phyloP scores from a whole-genome alignment of 1,140 invertebrate genomes.

The Drosophila nigrodunni region DNA sequence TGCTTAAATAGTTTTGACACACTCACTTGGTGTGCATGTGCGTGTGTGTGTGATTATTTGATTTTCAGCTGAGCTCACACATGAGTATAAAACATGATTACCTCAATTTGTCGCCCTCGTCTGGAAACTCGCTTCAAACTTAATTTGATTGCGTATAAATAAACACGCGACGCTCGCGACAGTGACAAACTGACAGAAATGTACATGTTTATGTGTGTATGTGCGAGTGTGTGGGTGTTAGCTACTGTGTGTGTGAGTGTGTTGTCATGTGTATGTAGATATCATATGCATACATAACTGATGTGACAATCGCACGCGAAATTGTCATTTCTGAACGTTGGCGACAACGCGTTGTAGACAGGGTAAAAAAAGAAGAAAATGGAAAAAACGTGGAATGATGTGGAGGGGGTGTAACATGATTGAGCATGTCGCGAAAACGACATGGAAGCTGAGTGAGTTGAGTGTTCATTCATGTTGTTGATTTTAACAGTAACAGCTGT shows the following conservation, averaged over 20 bases:
- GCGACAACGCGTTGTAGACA: slow-evolving; percentile 6
- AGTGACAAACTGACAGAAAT: slow-evolving; percentile 76
- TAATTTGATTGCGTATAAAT: slow-evolving; percentile 82
- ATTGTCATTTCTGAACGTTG: slow-evolving; percentile 67
- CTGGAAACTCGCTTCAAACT: slow-evolving; percentile 69
- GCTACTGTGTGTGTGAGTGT: neutral
- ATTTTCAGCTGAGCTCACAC: slow-evolving; percentile 50
- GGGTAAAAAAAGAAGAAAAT: too few species aligned
- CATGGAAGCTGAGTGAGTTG: slow-evolving; percentile 76
- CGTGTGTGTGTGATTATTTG: slow-evolving; percentile 41
- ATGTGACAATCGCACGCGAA: slow-evolving; percentile 81
- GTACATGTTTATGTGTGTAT: slow-evolving; percentile 17
- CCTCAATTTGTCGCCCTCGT: slow-evolving; percentile 69
- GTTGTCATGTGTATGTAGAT: slow-evolving; percentile 29
- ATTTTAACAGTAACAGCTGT: slow-evolving; percentile 42
- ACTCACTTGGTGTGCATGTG: neutral
- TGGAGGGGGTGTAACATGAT: slow-evolving; percentile 35
- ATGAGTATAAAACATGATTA: slow-evolving; percentile 69
- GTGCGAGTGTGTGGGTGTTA: neutral
- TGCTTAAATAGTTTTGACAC: slow-evolving; percentile 36
- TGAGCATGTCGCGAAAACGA: slow-evolving; percentile 52
- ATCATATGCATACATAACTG: slow-evolving; percentile 72
- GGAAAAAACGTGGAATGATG: too few species aligned
- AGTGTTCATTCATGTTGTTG: slow-evolving; percentile 75
- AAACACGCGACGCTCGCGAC: slow-evolving; percentile 67